Percentiles rank a stretch among this genome's conserved stretches.
phyloP scores from a whole-genome alignment of 2,797 vertebrate species.

The Pangasius larnaudii region DNA sequence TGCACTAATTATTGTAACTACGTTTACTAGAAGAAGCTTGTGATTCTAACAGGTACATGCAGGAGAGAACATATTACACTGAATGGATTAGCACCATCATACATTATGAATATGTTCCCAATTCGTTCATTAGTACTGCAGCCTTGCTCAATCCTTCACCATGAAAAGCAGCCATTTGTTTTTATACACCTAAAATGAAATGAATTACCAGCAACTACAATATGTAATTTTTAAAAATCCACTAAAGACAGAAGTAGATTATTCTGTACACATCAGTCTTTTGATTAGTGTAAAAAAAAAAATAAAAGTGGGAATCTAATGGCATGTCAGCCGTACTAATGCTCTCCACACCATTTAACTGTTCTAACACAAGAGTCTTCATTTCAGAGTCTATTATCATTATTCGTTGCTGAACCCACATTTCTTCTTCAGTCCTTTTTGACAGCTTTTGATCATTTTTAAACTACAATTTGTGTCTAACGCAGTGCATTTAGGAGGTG shows the following conservation, averaged over 20 bases:
- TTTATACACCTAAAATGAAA: background rate
- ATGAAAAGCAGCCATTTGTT: background rate
- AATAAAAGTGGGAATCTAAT: background rate
- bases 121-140: background rate
- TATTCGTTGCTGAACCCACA: background rate
- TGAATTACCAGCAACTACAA: background rate
- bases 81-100: background rate
- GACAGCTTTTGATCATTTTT: background rate
- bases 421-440: background rate
- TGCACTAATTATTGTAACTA: background rate
- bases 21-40: background rate
- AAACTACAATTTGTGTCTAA: background rate
- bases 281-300: background rate
- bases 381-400: background rate
- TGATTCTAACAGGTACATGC: background rate
- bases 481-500: background rate
- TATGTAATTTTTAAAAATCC: background rate
- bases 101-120: background rate
- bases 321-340: background rate
- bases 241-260: background rate
- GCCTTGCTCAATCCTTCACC: background rate
- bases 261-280: background rate
- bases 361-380: background rate
- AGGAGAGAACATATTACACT: background rate
- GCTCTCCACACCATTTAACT: background rate